Evolutionary conservation across 2,113 vertebrate genomes (phyloP), one percentile per base, ranked within the genome.

Genomic region (Accipiter cooperii): DNA sequence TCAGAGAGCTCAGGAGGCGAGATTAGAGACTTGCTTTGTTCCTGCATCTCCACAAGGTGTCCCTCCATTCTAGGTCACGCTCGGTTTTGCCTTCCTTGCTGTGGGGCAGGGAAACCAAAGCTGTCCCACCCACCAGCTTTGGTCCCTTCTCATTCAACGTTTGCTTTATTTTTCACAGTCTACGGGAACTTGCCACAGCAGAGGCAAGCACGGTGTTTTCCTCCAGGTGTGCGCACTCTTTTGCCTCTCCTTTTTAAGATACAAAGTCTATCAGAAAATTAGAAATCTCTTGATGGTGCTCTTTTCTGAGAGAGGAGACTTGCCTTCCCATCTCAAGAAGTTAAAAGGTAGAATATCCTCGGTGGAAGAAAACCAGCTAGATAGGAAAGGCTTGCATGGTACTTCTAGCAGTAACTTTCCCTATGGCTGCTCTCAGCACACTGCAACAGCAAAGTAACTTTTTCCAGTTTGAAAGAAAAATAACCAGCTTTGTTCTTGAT

Each of bases 11-110:
- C 24, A 76, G 76, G 78, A 76, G 96, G 96, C 26, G 28, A 89
- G 57, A 25, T 60, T n/a, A 91, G 87, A 65, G 91, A 31, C 96
- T 47, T 95, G 87, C 95, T 94, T 66, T 96, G 88, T 13, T 87
- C 63, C 33, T 83, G 75, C 74, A 65, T 84, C 80, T 63, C 73
- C 84, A 95, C 84, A 94, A 93, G 84, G 38, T 91, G 86, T 87
- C 95, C 86, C 90, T 70, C 63, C 69, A 15, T 70, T 28, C 86
- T 10, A 61, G 73, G 89, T 38, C 89, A 79, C 8, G 3, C 44
- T 91, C 29, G 1, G 1, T 24, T 17, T 19, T 3, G 28, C 73
- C 33, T 83, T 16, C 47, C 71, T 24, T 6, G 38, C 49, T 44
- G 46, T 5, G 47, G 74, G 82, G 36, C 76, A 49, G 70, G 49